phyloP scores from a whole-genome alignment of 2,797 vertebrate species.

The Amphiprion clarkii region DNA sequence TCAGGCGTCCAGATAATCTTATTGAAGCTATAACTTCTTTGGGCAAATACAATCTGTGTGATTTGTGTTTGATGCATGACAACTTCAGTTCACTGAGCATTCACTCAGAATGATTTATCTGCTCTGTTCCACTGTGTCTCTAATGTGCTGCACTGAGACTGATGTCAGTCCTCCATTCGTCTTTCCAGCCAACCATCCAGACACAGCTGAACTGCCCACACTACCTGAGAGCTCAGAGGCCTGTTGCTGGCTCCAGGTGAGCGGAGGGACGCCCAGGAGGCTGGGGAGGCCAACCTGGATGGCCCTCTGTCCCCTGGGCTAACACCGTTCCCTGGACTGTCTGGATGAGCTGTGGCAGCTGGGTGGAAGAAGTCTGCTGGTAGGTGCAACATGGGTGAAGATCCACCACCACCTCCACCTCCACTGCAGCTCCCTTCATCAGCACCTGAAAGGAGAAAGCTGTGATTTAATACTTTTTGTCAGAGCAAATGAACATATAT shows the following conservation, averaged over 20 bases:
- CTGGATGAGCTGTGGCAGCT: slow-evolving; percentile 82
- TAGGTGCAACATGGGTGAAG: slow-evolving; percentile 86
- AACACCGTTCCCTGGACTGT: slow-evolving; percentile 62
- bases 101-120: slow-evolving; percentile 12
- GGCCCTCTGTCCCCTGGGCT: slow-evolving; percentile 53
- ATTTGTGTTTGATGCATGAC: slow-evolving; percentile 19
- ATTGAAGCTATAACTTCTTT: neutral
- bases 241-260: slow-evolving; percentile 90
- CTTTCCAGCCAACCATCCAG: slow-evolving; percentile 5
- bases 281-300: slow-evolving; percentile 85
- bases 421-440: slow-evolving; percentile 24
- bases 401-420: slow-evolving; percentile 21
- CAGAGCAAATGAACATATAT: neutral
- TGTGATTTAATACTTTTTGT: neutral
- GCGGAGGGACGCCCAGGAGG: slow-evolving; percentile 92
- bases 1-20: neutral
- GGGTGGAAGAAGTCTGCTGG: slow-evolving; percentile 94
- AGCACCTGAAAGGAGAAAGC: slow-evolving; percentile 53
- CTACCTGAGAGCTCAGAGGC: slow-evolving; percentile 86
- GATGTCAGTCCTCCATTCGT: neutral
- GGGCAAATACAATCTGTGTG: slow-evolving; percentile 23
- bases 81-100: slow-evolving; percentile 3
- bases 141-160: slow-evolving; percentile 13
- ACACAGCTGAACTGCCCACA: slow-evolving; percentile 6
- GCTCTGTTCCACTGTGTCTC: slow-evolving; percentile 9